Percentiles rank a stretch among this genome's conserved stretches.
Evolutionary conservation across 1,140 invertebrate genomes (phyloP).

Genomic region (Lordiphosa mommai): DNA sequence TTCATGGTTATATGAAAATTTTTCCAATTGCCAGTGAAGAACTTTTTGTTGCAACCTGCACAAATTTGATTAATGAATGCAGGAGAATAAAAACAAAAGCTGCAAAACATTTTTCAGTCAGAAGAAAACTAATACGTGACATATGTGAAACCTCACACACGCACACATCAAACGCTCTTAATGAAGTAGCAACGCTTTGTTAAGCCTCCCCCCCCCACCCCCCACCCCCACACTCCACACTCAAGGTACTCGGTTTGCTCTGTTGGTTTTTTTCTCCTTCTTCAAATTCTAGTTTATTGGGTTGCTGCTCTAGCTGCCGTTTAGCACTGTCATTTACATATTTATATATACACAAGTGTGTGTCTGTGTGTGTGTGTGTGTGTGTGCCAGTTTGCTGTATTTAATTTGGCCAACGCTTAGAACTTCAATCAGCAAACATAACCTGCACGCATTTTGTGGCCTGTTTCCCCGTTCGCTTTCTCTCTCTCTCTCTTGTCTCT

Average conservation of each 20-base stretch:
- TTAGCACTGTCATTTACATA: conserved; percentile 36
- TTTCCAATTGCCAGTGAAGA: background rate
- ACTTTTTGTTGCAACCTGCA: conserved; percentile 39
- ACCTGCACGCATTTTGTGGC: conserved; percentile 54
- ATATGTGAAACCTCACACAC: conserved; percentile 21
- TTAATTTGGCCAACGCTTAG: conserved; percentile 55
- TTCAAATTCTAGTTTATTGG: background rate
- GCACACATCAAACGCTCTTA: conserved; percentile 33
- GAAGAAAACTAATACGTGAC: conserved; percentile 41
- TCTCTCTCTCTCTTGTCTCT: background rate
- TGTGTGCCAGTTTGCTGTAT: conserved; percentile 34
- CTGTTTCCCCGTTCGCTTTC: background rate
- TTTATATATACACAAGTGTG: background rate
- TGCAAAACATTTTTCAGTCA: background rate
- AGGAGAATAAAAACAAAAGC: background rate
- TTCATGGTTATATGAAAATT: too few species aligned
- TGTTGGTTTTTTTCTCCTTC: background rate
- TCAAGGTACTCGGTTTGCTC: background rate
- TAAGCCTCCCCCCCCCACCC: conserved; percentile 1
- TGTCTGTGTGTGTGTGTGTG: background rate
- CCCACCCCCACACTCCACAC: background rate
- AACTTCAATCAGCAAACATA: conserved; percentile 62
- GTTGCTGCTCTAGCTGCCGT: background rate
- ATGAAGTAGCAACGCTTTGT: conserved; percentile 43
- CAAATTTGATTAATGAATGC: conserved; percentile 35